phyloP scores from a whole-genome alignment of 2,113 vertebrate genomes.

The Oreamnos americanus region DNA sequence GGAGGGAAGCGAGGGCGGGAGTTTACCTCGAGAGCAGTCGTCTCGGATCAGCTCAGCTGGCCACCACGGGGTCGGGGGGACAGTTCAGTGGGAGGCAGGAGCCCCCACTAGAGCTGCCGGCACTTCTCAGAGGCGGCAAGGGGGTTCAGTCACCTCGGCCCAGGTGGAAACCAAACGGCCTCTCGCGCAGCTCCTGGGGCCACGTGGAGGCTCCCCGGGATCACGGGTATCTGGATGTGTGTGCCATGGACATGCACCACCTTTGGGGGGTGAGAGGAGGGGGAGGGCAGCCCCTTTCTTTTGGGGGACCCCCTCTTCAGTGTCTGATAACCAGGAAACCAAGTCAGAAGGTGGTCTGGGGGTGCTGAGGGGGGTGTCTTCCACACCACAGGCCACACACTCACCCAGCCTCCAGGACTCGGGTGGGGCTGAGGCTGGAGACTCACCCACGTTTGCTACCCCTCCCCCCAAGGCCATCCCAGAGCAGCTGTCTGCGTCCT shows the following conservation, averaged over 20 bases:
- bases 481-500: not conserved
- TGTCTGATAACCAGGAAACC: not conserved
- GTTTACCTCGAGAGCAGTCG: not conserved
- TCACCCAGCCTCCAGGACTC: not conserved
- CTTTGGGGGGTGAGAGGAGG: not conserved
- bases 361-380: not conserved
- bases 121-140: not conserved
- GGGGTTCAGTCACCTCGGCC: not conserved
- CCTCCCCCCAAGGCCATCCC: fast-evolving
- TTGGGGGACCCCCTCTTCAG: not conserved
- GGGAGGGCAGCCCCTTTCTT: not conserved
- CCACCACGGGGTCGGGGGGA: not conserved
- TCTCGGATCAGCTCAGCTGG: not conserved
- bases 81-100: too few relatives aligned
- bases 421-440: not conserved
- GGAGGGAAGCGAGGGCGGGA: not conserved
- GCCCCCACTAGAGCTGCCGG: not conserved
- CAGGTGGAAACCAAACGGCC: not conserved
- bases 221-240: not conserved
- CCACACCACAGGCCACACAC: not conserved
- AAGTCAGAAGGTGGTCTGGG: not conserved
- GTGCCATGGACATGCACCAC: not conserved
- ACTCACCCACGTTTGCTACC: fast-evolving
- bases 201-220: not conserved
- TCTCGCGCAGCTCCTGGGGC: not conserved